A percentile compares a stretch with the other conserved stretches of the same genome.
phyloP scores from a whole-genome alignment of 2,113 vertebrate species.

The Microcebus murinus region DNA sequence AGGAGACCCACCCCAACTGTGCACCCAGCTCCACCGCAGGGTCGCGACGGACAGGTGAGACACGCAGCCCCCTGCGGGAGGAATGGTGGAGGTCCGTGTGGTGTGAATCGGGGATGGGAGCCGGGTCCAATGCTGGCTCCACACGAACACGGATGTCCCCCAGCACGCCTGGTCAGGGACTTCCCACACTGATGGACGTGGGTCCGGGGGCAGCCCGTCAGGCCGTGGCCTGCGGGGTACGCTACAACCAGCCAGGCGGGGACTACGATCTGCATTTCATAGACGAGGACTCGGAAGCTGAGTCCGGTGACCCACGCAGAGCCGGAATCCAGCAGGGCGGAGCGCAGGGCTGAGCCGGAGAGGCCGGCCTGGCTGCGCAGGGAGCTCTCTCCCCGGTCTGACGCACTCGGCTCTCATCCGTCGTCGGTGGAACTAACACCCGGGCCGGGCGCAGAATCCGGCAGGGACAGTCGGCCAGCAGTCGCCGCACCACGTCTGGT shows the following conservation, averaged over 20 bases:
- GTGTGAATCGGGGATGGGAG: rapidly evolving
- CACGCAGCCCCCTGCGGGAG: rapidly evolving
- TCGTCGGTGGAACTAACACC: rapidly evolving
- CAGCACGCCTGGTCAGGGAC: background rate
- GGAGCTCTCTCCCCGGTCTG: rapidly evolving
- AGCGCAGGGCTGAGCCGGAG: background rate
- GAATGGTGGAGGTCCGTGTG: background rate
- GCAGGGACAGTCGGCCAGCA: background rate
- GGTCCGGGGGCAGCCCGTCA: rapidly evolving
- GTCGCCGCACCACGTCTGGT: rapidly evolving
- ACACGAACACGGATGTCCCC: rapidly evolving
- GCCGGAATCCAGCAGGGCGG: background rate
- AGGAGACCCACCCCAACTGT: background rate
- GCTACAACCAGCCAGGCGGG: background rate
- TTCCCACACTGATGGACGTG: too few species aligned
- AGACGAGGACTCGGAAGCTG: background rate
- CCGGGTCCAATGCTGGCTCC: rapidly evolving
- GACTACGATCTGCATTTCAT: too few species aligned
- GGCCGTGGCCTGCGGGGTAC: background rate
- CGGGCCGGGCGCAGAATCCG: background rate
- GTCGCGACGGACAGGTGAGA: background rate
- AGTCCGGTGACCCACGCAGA: rapidly evolving
- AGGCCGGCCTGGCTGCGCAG: too few species aligned
- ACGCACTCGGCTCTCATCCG: rapidly evolving
- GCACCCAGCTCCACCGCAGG: rapidly evolving